Base-by-base conservation (phyloP, 2,113 vertebrate species). In the Bubo blakistoni region DNA sequence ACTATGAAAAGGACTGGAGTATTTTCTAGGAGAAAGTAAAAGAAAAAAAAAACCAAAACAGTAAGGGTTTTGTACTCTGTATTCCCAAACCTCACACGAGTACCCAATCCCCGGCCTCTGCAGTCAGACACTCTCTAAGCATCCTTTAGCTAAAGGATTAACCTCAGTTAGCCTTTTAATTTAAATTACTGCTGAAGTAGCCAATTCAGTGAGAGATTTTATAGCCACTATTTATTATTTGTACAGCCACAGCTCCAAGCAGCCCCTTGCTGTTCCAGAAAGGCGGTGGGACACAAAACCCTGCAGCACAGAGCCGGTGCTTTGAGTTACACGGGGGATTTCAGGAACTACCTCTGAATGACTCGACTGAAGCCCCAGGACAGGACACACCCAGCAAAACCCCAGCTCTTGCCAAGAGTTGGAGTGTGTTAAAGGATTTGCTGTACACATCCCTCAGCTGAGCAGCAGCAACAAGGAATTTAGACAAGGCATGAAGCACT, bases 311-410 rank as follows among this genome's bases (percentile, higher is more conserved):
- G 40, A 38, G 74, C 13, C 1, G 10, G 40, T 25, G 63, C 65
- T 32, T 11, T 1, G 11, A 49, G 62, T 16, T 38, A 44, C 70
- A 13, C 0, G 1, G 13, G 6, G 12, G 44, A 13, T 40, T 58
- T 80, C 22, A 30, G 57, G 40, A 76, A 26, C 34, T 10, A 22
- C 19, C 63, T 34, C 44, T 22, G 1, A 44, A 54, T 0, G 8
- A 49, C 44, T 65, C 3, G 0, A 30, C 10, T 0, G 4, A 65
- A 58, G 22, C 57, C 20, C 24, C 44, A 34, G 46, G n/a, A 49
- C 7, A 6, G 29, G 30, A 5, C 13, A 18, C 44, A 65, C 5
- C 1, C 10, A 38, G 59, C 0, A 0, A 62, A 57, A 58, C 15
- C 24, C 7, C 4, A 0, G 38, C n/a, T 85, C 42, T 15, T 30